Evolutionary conservation across 2,888 invertebrate species (phyloP), one percentile per base, ranked within the genome.

Genomic region (Branchinecta sandiegonensis): DNA sequence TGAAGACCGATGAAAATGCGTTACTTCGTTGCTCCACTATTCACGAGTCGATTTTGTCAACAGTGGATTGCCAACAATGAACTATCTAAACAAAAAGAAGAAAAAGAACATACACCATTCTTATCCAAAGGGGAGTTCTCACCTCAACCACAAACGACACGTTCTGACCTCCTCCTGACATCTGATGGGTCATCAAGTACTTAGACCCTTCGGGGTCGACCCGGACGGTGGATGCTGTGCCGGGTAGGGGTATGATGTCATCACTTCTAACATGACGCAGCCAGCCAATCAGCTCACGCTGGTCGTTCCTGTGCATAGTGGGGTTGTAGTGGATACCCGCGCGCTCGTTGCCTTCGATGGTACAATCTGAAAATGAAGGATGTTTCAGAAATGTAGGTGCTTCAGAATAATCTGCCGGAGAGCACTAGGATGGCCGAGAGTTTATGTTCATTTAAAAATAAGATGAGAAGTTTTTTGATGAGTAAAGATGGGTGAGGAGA

Each of bases 311-410:
- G 1, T 89, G 85, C 71, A 95, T 81, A 63, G 88, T 88, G 0
- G 96, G 93, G 78, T 97, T 89, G 76, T 96, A 97, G 68, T 88
- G 85, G 72, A 99, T 87, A 0, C 97, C 99, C 56, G 93, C 88
- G 69, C 86, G 81, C 48, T 83, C 83, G 77, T 96, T 97, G 72
- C 89, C 87, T 76, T 88, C 88, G 70, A 95, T 86, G 0, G 82
- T 80, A 9, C 89, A 88, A 70, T 89, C 88, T 74, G 76, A 74
- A 7, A 47, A 5, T 37, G 6, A 37, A n/a, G n/a, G n/a, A n/a
- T n/a, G n/a, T n/a, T n/a, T n/a, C n/a, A n/a, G n/a, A n/a, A n/a
- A n/a, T n/a, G n/a, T n/a, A n/a, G n/a, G n/a, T n/a, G n/a, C n/a
- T n/a, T n/a, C n/a, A n/a, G n/a, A n/a, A n/a, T n/a, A n/a, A n/a